These are phyloP conservation scores for Oreochromis aureus DNA, from an alignment of 2,113 vertebrate species.

Conservation along the genomic window DNA sequence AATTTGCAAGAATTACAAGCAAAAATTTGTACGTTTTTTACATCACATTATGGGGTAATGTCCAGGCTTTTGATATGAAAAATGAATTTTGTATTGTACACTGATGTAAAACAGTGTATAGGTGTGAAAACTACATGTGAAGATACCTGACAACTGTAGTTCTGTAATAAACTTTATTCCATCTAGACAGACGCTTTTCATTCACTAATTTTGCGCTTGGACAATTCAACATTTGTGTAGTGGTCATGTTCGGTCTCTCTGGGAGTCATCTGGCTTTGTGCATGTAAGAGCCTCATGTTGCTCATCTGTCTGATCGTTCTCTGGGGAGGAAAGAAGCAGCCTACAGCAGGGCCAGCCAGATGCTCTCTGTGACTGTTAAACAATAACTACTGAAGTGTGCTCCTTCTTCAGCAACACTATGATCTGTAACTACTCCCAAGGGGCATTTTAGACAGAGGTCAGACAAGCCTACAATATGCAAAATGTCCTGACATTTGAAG, in stretches of 20 bases:
- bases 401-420: constrained; percentile 4
- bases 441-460: background rate
- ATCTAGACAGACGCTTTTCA: background rate
- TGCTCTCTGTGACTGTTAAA: constrained; percentile 48
- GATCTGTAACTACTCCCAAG: background rate
- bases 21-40: rapidly evolving
- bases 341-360: constrained; percentile 23
- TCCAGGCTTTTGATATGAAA: rapidly evolving
- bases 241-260: background rate
- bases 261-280: constrained; percentile 1
- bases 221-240: background rate
- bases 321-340: constrained; percentile 3
- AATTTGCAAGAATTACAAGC: background rate
- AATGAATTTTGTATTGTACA: background rate
- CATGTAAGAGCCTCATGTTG: constrained; percentile 33
- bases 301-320: constrained; percentile 51
- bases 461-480: background rate
- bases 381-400: constrained; percentile 49
- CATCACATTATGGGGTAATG: background rate
- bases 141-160: background rate
- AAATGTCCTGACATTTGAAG: background rate
- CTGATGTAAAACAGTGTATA: background rate
- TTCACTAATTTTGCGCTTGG: background rate
- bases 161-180: background rate
- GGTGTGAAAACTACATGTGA: background rate